Base-by-base conservation (phyloP, 2,888 invertebrate species). In the Coenonympha glycerion region DNA sequence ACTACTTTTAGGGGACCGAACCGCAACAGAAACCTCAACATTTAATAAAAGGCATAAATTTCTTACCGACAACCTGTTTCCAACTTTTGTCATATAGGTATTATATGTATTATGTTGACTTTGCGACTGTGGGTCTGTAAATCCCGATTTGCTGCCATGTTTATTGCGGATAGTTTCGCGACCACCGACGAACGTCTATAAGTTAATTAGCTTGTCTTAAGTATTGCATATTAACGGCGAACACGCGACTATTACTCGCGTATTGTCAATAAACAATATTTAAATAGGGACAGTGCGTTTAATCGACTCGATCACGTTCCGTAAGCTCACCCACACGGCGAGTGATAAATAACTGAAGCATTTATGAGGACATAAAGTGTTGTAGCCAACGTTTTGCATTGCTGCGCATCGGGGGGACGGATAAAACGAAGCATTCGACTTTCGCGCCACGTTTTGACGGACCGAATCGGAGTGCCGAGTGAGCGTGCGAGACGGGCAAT, bases 361-460 rank as follows among this genome's bases (percentile, higher is more conserved):
- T 71, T 71, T 71, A 75, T 64, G 68, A 62, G 58, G 66, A 65
- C 66, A 66, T 69, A 66, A 70, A 71, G 56, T 36, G 57, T 45
- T 56, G 57, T 54, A 54, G 63, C 62, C 61, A 65, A 62, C 66
- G 68, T 74, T 73, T 70, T 68, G 72, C 69, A 64, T 55, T 52
- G 57, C 66, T 65, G 62, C 68, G 63, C 63, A 59, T 63, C 54
- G 59, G 48, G 58, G 58, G 60, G 61, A 62, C 63, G 62, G 63
- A 73, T 78, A 78, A 78, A 79, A 73, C 68, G 70, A 71, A 67
- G 61, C 65, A 53, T 64, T 69, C 65, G 66, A 76, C 66, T 69
- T 70, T 71, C 65, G 70, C 68, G 62, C 64, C 58, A 62, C 63
- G 66, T 68, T 70, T 73, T 76, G 76, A 76, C 70, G 63, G 71